A percentile compares a stretch with the other conserved stretches of the same genome.
phyloP scores from a whole-genome alignment of 2,888 invertebrate species.

The Agrotis segetum region DNA sequence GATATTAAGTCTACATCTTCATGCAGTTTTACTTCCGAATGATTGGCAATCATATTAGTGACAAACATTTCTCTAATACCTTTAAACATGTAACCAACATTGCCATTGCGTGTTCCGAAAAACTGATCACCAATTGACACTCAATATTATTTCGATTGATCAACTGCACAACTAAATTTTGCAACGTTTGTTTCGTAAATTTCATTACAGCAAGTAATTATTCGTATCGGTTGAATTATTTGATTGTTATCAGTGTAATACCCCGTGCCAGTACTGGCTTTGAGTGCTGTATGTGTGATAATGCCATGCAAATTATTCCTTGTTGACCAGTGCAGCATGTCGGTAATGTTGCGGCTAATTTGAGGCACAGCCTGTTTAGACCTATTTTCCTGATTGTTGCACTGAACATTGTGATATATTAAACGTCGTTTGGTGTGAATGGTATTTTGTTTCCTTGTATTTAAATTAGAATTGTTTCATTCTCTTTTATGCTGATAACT shows the following conservation, averaged over 20 bases:
- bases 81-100: constrained; percentile 14
- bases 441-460: constrained; percentile 25
- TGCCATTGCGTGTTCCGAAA: constrained; percentile 27
- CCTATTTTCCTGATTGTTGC: constrained; percentile 26
- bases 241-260: constrained; percentile 74
- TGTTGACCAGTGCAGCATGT: constrained; percentile 48
- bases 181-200: constrained; percentile 72
- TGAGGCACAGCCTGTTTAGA: constrained; percentile 30
- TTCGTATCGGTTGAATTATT: constrained; percentile 73
- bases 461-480: constrained; percentile 10
- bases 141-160: constrained; percentile 59
- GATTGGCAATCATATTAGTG: constrained; percentile 7
- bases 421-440: constrained; percentile 10
- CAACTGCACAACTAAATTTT: constrained; percentile 58
- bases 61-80: constrained; percentile 18
- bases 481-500: constrained; percentile 4
- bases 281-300: constrained; percentile 56
- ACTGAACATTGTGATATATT: constrained; percentile 33
- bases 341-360: constrained; percentile 43
- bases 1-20: neutral
- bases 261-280: constrained; percentile 52
- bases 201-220: constrained; percentile 77
- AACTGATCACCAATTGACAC: constrained; percentile 49
- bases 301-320: constrained; percentile 63
- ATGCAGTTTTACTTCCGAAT: neutral